Percentiles rank a stretch among this genome's conserved stretches.
Evolutionary conservation across 2,113 vertebrate species (phyloP).

Genomic region (Ranitomeya variabilis): DNA sequence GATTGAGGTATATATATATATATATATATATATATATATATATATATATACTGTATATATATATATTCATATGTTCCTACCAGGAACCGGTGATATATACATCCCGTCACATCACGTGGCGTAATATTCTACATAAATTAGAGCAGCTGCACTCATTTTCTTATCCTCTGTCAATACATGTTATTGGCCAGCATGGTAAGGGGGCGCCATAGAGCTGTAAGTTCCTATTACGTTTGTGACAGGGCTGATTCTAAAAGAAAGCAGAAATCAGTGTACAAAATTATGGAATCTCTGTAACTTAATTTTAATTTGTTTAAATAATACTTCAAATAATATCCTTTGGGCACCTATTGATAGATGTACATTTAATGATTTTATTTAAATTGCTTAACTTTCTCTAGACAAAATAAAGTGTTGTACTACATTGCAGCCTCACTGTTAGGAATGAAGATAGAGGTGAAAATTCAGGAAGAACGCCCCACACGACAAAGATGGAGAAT

Average conservation of each 20-base stretch:
- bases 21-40: too few species aligned
- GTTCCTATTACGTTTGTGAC: too few species aligned
- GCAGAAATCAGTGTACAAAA: not conserved
- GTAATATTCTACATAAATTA: too few species aligned
- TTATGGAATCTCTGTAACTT: not conserved
- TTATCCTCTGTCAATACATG: too few species aligned
- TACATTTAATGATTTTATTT: constrained; percentile 35
- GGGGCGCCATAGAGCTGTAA: too few species aligned
- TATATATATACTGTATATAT: too few species aligned
- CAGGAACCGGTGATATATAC: too few species aligned
- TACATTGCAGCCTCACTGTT: constrained; percentile 83
- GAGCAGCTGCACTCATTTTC: too few species aligned
- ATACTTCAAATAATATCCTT: not conserved
- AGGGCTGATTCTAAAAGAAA: not conserved
- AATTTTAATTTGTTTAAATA: not conserved
- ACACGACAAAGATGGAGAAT: constrained; percentile 78
- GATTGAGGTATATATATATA: too few species aligned
- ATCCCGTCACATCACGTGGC: too few species aligned
- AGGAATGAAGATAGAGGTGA: constrained; percentile 84
- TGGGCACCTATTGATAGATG: not conserved
- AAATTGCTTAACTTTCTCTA: constrained; percentile 66
- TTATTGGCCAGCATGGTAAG: too few species aligned
- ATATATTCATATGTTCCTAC: too few species aligned
- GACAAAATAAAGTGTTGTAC: constrained; percentile 77
- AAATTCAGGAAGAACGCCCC: constrained; percentile 70